Conservation (phyloP, 2,113 vertebrate species). For the Rhinichthys klamathensis region DNA sequence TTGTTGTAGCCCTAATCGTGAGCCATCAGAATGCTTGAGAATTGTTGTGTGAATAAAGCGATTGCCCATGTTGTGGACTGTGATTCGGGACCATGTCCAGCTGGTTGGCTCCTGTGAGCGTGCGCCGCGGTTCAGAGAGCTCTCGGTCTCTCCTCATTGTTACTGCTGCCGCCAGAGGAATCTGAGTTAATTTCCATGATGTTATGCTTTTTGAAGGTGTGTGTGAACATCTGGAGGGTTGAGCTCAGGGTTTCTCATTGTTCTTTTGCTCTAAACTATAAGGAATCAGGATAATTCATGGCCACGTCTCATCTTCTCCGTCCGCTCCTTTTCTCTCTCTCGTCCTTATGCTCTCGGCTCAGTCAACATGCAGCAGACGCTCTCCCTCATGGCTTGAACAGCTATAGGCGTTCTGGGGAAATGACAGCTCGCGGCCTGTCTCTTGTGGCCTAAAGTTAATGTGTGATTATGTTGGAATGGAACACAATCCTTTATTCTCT, state of each 20-base stretch:
- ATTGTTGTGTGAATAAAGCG: too few species aligned
- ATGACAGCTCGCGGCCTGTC: not conserved
- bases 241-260: not conserved
- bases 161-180: not conserved
- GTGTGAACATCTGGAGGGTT: conserved; percentile 9
- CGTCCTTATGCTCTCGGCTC: too few species aligned
- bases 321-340: too few species aligned
- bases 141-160: not conserved
- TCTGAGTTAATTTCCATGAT: not conserved
- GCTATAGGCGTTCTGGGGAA: too few species aligned
- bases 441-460: conserved; percentile 1
- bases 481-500: not conserved
- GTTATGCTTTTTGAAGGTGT: not conserved
- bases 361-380: not conserved
- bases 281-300: not conserved
- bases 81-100: too few species aligned
- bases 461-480: conserved; percentile 2
- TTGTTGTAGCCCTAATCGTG: too few species aligned
- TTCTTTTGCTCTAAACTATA: not conserved
- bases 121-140: not conserved
- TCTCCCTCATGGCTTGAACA: not conserved
- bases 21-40: too few species aligned
- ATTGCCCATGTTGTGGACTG: too few species aligned
- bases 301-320: not conserved
- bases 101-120: not conserved